A percentile compares a stretch with the other conserved stretches of the same genome.
These are phyloP conservation scores for Lymantria monacha DNA, from an alignment of 2,888 invertebrate genomes.

Conservation along the genomic window DNA sequence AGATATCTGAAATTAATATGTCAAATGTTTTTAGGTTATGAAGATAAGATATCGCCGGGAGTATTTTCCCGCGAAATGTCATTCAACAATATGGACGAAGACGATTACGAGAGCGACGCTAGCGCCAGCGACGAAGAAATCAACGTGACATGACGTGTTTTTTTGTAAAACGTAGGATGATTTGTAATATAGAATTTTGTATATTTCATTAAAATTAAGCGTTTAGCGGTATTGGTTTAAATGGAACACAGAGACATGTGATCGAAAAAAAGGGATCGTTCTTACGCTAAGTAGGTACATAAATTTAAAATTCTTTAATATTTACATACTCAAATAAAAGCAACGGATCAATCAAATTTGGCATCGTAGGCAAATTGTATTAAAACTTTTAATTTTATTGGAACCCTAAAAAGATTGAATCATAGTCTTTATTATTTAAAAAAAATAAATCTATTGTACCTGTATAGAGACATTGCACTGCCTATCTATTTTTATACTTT, in stretches of 20 bases:
- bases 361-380: no score
- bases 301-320: no score
- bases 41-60: slow-evolving; percentile 63
- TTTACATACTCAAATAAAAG: no score
- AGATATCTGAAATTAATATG: not conserved
- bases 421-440: no score
- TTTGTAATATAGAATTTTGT: slow-evolving; percentile 25
- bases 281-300: no score
- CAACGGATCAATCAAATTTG: no score
- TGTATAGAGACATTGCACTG: no score
- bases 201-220: slow-evolving; percentile 17
- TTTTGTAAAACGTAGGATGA: slow-evolving; percentile 20
- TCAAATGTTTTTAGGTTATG: slow-evolving; percentile 48
- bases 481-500: no score
- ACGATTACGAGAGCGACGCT: slow-evolving; percentile 77
- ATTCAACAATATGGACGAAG: slow-evolving; percentile 65
- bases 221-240: not conserved
- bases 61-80: slow-evolving; percentile 53
- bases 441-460: no score
- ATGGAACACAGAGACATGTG: not conserved
- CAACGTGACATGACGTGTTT: slow-evolving; percentile 91
- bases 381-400: no score
- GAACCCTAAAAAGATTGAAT: no score
- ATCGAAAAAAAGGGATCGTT: no score
- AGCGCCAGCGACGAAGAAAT: slow-evolving; percentile 92